Base-by-base conservation (phyloP, 2,888 invertebrate species). In the Zygogramma bicolorata region DNA sequence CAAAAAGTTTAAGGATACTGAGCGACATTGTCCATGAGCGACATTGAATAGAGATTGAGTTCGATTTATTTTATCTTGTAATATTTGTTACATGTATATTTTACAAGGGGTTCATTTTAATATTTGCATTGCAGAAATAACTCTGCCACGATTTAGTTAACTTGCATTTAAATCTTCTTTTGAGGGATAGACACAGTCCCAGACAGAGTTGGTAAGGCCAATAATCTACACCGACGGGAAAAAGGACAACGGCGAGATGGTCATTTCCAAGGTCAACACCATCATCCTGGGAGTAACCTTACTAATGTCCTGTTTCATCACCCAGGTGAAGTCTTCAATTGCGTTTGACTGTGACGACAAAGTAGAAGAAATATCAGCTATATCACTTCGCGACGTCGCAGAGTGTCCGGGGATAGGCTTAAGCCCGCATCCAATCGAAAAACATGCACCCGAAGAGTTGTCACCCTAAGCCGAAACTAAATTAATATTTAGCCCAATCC, bases 341-440 rank as follows among this genome's bases (percentile, higher is more conserved):
- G 73, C 70, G 13, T 72, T 71, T 29, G 72, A 73, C 38, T 68
- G 68, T 61, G 29, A 49, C 8, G 71, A 58, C 53, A 40, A 61
- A 31, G 49, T 29, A 8, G 58, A 60, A 25, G 68, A 74, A 31
- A 71, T 63, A 22, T 49, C 40, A 22, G 65, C 53, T 2, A 15
- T 46, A 22, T 65, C 65, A 15, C 25, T 70, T 6, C 40, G 58
- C 25, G 57, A 69, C 34, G 68, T 75, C 4, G 59, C 57, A n/a
- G 10, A 15, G 15, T 74, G 75, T 60, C 72, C 72, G 5, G 13
- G 81, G 80, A 53, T 75, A 31, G 68, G 68, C 6, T 18, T 77
- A 10, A 8, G 70, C 15, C 76, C 77, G 5, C 29, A 65, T 27
- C 73, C 74, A 8, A 57, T 61, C 6, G 38, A 31, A 8, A 61